phyloP scores from a whole-genome alignment of 2,797 vertebrate genomes.

The Falco naumanni region DNA sequence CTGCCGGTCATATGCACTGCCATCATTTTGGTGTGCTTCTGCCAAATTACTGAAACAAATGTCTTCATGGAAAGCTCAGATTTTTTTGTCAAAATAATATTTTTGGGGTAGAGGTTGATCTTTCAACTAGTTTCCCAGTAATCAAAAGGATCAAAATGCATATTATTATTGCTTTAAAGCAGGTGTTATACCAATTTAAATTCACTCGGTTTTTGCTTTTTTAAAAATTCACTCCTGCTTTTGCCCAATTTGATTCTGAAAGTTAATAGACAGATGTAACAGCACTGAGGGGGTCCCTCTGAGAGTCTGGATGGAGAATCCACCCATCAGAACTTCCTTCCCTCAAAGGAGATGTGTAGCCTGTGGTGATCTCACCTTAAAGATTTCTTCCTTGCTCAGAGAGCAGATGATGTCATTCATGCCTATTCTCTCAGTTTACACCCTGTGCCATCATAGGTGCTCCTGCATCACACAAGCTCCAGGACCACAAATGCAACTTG shows the following conservation, averaged over 20 bases:
- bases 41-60: not conserved
- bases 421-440: not conserved
- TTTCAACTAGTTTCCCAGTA: not conserved
- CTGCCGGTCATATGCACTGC: too few species aligned
- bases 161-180: not conserved
- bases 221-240: not conserved
- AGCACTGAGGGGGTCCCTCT: not conserved
- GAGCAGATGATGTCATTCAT: not conserved
- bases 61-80: not conserved
- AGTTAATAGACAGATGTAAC: not conserved
- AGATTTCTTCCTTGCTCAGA: not conserved
- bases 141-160: not conserved
- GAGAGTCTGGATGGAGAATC: not conserved
- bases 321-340: not conserved
- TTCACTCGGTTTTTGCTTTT: not conserved
- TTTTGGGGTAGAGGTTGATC: not conserved
- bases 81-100: not conserved
- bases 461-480: too few species aligned
- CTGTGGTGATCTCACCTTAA: not conserved
- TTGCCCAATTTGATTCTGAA: not conserved
- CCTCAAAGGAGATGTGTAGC: too few species aligned
- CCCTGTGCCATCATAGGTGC: not conserved
- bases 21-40: not conserved
- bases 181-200: not conserved
- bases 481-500: too few species aligned